A percentile compares a stretch with the other conserved stretches of the same genome.
phyloP scores from a whole-genome alignment of 2,113 vertebrate species.

The Semnornis frantzii region DNA sequence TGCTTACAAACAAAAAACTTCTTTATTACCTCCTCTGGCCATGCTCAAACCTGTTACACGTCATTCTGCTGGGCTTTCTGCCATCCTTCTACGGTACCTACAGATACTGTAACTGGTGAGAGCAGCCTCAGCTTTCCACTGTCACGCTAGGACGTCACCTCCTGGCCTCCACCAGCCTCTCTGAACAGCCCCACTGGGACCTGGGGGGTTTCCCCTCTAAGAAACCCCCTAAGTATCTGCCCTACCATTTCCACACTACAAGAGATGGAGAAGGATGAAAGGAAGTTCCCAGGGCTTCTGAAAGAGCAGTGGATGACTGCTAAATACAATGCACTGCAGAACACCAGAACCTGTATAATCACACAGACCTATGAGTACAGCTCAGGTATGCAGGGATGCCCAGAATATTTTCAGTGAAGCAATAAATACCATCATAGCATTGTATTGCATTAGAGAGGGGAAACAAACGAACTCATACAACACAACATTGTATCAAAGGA shows the following conservation, averaged over 20 bases:
- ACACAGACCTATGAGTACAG: neutral
- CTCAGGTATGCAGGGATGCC: accelerated
- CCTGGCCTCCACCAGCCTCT: neutral
- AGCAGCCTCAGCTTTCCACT: neutral
- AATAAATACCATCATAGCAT: neutral
- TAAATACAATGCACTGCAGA: neutral
- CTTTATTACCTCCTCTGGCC: neutral
- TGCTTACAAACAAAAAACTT: neutral
- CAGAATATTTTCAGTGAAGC: neutral
- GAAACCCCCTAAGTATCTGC: neutral
- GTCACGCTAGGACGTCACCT: no score
- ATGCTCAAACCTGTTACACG: neutral
- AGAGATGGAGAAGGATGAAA: neutral
- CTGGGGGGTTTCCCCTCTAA: neutral
- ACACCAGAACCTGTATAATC: neutral
- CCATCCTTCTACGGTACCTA: no score
- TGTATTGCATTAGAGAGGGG: neutral
- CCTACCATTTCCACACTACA: neutral
- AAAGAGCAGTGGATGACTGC: neutral
- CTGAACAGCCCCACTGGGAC: neutral
- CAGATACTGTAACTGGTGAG: neutral
- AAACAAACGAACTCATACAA: no score
- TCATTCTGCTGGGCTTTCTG: neutral
- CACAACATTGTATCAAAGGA: no score
- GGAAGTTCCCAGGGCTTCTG: neutral